Evolutionary conservation across 2,797 vertebrate genomes (phyloP).

Genomic region (Ctenopoma multispine): DNA sequence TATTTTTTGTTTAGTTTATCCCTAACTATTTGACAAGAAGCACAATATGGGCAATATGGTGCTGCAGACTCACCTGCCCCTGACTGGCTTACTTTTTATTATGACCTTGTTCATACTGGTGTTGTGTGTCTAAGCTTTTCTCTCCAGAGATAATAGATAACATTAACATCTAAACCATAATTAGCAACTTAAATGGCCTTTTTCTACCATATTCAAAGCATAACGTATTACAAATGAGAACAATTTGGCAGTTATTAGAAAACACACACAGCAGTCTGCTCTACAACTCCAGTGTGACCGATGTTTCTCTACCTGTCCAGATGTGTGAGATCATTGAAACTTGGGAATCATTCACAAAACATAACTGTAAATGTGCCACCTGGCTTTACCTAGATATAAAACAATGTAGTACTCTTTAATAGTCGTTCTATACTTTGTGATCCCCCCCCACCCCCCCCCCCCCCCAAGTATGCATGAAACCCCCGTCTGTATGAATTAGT

Average conservation of each 20-base stretch:
- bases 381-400: slow-evolving; percentile 68
- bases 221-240: slow-evolving; percentile 14
- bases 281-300: slow-evolving; percentile 61
- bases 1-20: slow-evolving; percentile 81
- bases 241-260: slow-evolving; percentile 15
- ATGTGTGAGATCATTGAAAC: slow-evolving; percentile 77
- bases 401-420: slow-evolving; percentile 70
- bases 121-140: slow-evolving; percentile 60
- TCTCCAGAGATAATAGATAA: slow-evolving; percentile 43
- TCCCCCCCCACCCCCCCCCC: too few species aligned
- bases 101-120: slow-evolving; percentile 63
- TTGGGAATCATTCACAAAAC: slow-evolving; percentile 74
- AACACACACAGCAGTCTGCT: slow-evolving; percentile 29
- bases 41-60: slow-evolving; percentile 76
- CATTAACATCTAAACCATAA: slow-evolving; percentile 42
- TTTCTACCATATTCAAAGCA: slow-evolving; percentile 29
- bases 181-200: slow-evolving; percentile 48
- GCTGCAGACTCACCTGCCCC: slow-evolving; percentile 84
- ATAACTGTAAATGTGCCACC: slow-evolving; percentile 80
- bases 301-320: slow-evolving; percentile 80
- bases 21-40: slow-evolving; percentile 86
- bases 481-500: slow-evolving; percentile 59
- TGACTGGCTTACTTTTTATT: slow-evolving; percentile 73
- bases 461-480: slow-evolving; percentile 78
- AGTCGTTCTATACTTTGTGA: slow-evolving; percentile 78